Conservation (phyloP, 1,140 invertebrate genomes). For the Leptopilina clavipes region DNA sequence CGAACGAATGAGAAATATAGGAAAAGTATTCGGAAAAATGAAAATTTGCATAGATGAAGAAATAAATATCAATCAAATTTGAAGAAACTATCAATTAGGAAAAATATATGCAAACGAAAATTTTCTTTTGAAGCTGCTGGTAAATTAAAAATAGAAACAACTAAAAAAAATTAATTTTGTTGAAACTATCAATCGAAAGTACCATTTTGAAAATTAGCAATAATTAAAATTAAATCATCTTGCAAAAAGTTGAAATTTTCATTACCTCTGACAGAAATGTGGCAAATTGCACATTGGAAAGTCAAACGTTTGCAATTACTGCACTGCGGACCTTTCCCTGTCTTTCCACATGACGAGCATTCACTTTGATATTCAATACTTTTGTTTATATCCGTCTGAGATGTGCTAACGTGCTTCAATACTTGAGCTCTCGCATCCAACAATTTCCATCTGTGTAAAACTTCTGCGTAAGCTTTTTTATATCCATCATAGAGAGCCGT, state of each 20-base stretch:
- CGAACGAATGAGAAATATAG: background rate
- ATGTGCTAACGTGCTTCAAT: constrained; percentile 83
- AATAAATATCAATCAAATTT: background rate
- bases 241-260: background rate
- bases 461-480: constrained; percentile 91
- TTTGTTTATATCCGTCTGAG: constrained; percentile 77
- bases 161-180: too few species aligned
- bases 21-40: background rate
- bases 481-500: constrained; percentile 87
- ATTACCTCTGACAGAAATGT: constrained; percentile 87
- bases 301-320: constrained; percentile 81
- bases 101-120: too few species aligned
- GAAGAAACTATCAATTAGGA: too few species aligned
- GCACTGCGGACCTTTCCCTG: constrained; percentile 78
- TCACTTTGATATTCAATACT: constrained; percentile 86
- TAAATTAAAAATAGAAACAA: too few species aligned
- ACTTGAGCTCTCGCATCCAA: constrained; percentile 88
- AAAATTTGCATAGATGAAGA: too few species aligned
- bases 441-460: constrained; percentile 88
- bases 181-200: too few species aligned
- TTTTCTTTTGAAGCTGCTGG: too few species aligned
- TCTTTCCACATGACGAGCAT: constrained; percentile 82
- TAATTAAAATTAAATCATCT: too few species aligned
- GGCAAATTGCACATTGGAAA: constrained; percentile 89
- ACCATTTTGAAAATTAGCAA: too few species aligned